Evolutionary conservation across 2,113 vertebrate species (phyloP), one percentile per base, ranked within the genome.

Genomic region (Gavialis gangeticus): DNA sequence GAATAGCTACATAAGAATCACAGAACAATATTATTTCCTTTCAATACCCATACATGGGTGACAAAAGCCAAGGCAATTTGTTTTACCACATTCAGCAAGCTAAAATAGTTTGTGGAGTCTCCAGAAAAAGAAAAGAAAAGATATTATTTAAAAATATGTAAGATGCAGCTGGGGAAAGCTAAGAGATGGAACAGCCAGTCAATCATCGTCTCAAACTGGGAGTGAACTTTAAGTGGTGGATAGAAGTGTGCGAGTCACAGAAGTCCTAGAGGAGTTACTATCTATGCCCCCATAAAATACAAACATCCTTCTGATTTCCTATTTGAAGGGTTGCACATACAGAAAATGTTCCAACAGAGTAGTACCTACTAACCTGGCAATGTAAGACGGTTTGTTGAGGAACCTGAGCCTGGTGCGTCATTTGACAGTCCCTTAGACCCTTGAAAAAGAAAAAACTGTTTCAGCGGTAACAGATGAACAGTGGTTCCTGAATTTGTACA

Each of bases 331-430:
- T 21, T 76, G 18, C 1, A 0, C 27, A 46, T 28, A 46, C 2
- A 69, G 34, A 9, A 3, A 63, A n/a, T 46, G 67, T 54, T 67
- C 9, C 16, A 84, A 88, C 3, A 46, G 18, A 25, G 55, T n/a
- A 56, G 12, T 11, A n/a, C 80, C 1, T 22, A 98, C 97, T 91
- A 90, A 98, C 98, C 98, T 98, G 98, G 98, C 94, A 98, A 94
- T 1, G 95, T 96, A 12, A 98, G 95, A 13, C 55, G 95, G 93
- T 95, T 97, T 30, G 91, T 64, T 0, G 89, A 97, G 82, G 88
- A 85, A 87, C 90, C 82, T 1, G 62, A 95, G 30, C 92, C 95
- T 13, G 94, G 91, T 2, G 95, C 92, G 22, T 82, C 75, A 7
- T 97, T 92, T 84, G 97, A 93, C 88, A 1, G 59, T 59, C 59